A percentile compares a stretch with the other conserved stretches of the same genome.
Evolutionary conservation across 2,797 vertebrate species (phyloP).

Genomic region (Masticophis lateralis): DNA sequence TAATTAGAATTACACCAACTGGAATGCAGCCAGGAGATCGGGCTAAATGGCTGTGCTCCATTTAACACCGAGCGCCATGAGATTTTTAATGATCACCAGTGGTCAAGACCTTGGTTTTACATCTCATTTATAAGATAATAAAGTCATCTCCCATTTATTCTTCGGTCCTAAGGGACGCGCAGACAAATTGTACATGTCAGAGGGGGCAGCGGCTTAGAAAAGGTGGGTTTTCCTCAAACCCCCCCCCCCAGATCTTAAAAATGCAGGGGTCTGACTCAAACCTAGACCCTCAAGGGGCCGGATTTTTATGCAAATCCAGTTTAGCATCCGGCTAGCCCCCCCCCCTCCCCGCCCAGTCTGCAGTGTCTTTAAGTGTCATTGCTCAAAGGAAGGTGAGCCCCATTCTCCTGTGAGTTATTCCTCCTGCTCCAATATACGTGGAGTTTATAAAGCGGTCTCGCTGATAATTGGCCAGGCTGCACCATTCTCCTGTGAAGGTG

Average conservation of each 20-base stretch:
- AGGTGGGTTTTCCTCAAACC: background rate
- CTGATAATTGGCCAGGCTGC: conserved; percentile 65
- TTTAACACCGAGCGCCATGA: conserved; percentile 47
- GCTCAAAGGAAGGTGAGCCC: conserved; percentile 67
- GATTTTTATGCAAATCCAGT: conserved; percentile 21
- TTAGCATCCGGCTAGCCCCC: conserved; percentile 38
- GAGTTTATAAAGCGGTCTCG: conserved; percentile 64
- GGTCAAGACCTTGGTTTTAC: conserved; percentile 65
- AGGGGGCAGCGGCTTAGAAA: conserved; percentile 38
- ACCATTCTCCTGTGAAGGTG: conserved; percentile 65
- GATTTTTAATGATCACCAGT: conserved; percentile 62
- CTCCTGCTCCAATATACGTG: conserved; percentile 53
- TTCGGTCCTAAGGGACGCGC: conserved; percentile 48
- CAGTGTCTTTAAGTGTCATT: conserved; percentile 60
- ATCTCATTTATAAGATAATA: conserved; percentile 69
- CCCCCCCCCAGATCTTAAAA: background rate
- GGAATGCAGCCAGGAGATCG: conserved; percentile 61
- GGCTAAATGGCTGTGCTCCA: conserved; percentile 56
- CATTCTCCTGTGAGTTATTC: conserved; percentile 58
- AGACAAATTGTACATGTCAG: conserved; percentile 60
- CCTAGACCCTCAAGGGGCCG: background rate
- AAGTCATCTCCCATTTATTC: conserved; percentile 63
- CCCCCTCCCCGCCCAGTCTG: conserved; percentile 12
- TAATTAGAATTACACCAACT: conserved; percentile 57
- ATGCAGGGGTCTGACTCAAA: conserved; percentile 21